Percentiles rank a stretch among this genome's conserved stretches.
These are phyloP conservation scores for Resseliella maxima DNA, from an alignment of 2,888 invertebrate genomes.

Conservation along the genomic window DNA sequence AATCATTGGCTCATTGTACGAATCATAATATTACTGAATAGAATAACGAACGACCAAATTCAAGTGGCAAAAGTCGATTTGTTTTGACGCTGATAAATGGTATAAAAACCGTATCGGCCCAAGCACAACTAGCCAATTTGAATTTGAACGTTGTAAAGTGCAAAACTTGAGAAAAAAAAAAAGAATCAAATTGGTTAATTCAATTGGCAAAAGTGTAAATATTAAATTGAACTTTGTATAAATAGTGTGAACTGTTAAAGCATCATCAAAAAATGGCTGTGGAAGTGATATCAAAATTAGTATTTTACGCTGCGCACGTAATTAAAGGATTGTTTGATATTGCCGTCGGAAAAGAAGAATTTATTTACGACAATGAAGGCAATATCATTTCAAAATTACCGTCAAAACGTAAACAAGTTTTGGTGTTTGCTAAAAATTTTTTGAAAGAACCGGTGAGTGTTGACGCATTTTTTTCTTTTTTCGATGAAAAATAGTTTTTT, in stretches of 20 bases:
- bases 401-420: conserved; percentile 23
- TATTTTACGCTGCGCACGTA: background rate
- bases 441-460: background rate
- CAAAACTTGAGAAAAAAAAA: no score
- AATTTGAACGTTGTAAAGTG: background rate
- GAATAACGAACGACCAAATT: no score
- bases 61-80: background rate
- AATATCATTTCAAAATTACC: background rate
- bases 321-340: background rate
- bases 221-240: background rate
- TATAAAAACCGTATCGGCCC: background rate
- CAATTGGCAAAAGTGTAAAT: background rate
- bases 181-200: no score
- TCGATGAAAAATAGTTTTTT: no score
- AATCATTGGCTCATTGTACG: background rate
- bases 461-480: background rate
- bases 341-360: background rate
- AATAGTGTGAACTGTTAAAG: background rate
- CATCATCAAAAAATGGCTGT: background rate
- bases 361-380: conserved; percentile 9
- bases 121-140: background rate
- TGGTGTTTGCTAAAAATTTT: conserved; percentile 3
- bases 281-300: background rate
- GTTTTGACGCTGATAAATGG: background rate
- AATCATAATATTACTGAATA: background rate